Evolutionary conservation across 2,797 vertebrate species (phyloP).

Genomic region (Garrulus glandarius): DNA sequence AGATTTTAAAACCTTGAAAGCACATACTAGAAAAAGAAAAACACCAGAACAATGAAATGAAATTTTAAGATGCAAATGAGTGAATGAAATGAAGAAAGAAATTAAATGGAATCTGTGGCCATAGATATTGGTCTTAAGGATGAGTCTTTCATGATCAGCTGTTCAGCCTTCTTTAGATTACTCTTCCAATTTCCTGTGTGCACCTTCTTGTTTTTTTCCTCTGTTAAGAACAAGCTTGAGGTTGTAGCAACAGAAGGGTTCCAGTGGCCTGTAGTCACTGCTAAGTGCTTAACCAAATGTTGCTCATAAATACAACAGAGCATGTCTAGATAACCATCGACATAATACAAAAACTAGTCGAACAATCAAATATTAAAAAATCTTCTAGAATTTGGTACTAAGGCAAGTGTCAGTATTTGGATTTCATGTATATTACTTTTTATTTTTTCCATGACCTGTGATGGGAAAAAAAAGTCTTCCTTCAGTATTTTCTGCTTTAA

Average conservation of each 20-base stretch:
- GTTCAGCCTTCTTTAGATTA: neutral
- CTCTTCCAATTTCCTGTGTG: neutral
- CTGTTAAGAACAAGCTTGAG: neutral
- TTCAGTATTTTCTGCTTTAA: neutral
- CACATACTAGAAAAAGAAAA: neutral
- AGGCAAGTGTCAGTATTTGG: neutral
- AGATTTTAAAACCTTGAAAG: neutral
- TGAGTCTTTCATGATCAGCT: neutral
- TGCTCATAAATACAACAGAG: neutral
- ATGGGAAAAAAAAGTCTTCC: neutral
- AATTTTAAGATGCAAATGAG: neutral
- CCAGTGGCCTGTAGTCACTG: neutral
- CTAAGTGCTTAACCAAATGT: neutral
- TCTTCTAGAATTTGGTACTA: neutral
- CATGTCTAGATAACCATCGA: neutral
- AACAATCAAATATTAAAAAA: neutral
- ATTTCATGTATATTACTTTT: neutral
- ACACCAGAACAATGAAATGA: neutral
- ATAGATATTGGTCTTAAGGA: neutral
- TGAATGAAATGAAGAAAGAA: neutral
- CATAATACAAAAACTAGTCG: neutral
- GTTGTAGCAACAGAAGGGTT: neutral
- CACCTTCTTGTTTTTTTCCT: fast-evolving
- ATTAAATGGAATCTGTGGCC: neutral
- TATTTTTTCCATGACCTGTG: neutral